Base-by-base conservation (phyloP, 2,113 vertebrate genomes). In the Poeciliopsis prolifica region DNA sequence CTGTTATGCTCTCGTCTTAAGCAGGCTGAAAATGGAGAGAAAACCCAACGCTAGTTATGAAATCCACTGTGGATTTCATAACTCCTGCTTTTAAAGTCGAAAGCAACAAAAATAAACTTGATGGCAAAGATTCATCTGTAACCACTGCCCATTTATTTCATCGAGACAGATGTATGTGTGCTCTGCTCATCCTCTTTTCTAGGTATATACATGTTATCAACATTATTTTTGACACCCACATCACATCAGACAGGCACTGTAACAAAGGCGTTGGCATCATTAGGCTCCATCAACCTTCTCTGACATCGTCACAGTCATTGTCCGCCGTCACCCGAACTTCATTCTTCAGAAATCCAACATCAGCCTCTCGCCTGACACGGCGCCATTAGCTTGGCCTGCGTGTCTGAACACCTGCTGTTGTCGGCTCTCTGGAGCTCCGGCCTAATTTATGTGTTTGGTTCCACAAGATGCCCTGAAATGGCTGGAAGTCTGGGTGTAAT, bases 361-460 rank as follows among this genome's bases (percentile, higher is more conserved):
- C 64, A 28, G 37, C 22, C 3, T 82, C 79, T 71, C 30, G 35
- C 69, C 70, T 61, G 72, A 80, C 75, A 74, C 44, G 42, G 7
- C 61, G 14, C 68, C 72, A 79, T 86, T 83, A 80, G 65, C 72
- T n/a, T 1, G 68, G 67, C 24, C 29, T 2, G 24, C 61, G 67
- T 81, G 54, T 33, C 26, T 65, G 74, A 83, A 80, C 78, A 86
- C 77, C 83, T 87, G 82, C 74, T 13, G 70, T 74, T 60, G 48
- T 66, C 61, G 64, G 31, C 66, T 69, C 67, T 70, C 77, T 31
- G 31, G 70, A 81, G 70, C 64, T 51, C 6, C 5, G 1, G 71
- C 82, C 72, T 88, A 77, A 82, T 89, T 85, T 80, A 82, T 86
- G 76, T 70, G 79, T 81, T 79, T 0, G 40, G 68, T 87, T 86